Evolutionary conservation across 2,797 vertebrate genomes (phyloP), one percentile per base, ranked within the genome.

Genomic region (Calcarius lapponicus): DNA sequence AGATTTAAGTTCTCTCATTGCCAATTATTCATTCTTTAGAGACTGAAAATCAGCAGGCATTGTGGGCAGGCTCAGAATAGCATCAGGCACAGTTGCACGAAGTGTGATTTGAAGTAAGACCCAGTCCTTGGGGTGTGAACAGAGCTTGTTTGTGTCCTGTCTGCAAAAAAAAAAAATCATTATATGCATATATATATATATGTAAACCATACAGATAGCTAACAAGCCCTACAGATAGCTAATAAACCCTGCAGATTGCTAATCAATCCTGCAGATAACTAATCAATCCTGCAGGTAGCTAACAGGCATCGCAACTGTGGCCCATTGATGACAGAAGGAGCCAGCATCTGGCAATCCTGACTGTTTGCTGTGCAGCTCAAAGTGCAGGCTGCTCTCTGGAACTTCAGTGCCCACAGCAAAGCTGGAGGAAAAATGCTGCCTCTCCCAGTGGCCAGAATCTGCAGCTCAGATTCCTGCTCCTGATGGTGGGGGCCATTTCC

Each of bases 1-100:
- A 80, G 78, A 71, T 87, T 86, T 71, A 71, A 20, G 25, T 76
- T 88, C 34, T 80, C 28, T 42, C 20, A 19, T 50, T 80, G 13
- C 60, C 60, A 80, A 28, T 80, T 89, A 13, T 57, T 87, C 50
- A 50, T 85, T 80, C 88, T 91, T 88, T 22, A 67, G 74, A 57
- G 29, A 72, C 26, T 42, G 61, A 75, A 84, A 84, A 94, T 80
- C 76, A 88, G 47, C 48, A 78, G 57, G 50, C 74, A 24, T 38
- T 61, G 67, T 62, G 62, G 48, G 71, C 74, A 62, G 58, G 45
- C 80, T 95, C 40, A 54, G 58, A 50, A 21, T 29, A 69, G 22
- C 13, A 40, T 58, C 47, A 42, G 66, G 17, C 22, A 60, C n/a
- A 62, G 17, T 28, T 16, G 2, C 31, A 20, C 20, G 24, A 51